phyloP scores from a whole-genome alignment of 1,140 invertebrate genomes.

The Streblospio benedicti region DNA sequence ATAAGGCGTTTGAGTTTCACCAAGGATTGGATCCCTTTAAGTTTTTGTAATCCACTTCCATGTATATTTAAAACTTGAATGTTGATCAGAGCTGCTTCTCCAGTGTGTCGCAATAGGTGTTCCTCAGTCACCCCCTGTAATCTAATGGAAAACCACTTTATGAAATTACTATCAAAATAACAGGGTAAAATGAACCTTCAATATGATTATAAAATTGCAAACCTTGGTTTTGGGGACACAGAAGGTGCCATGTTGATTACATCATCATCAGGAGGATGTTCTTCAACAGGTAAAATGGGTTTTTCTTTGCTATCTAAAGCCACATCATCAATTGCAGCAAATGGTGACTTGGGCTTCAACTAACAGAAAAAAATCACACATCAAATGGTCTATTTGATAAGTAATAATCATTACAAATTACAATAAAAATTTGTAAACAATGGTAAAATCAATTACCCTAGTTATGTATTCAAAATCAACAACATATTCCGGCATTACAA shows the following conservation, averaged over 20 bases:
- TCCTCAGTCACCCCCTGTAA: constrained; percentile 35
- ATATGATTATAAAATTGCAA: no score
- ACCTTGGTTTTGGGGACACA: constrained; percentile 26
- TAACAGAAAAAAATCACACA: constrained; percentile 12
- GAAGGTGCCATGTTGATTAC: constrained; percentile 36
- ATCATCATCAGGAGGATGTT: constrained; percentile 26
- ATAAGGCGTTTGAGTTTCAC: constrained; percentile 32
- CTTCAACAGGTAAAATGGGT: constrained; percentile 5
- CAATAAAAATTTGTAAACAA: background rate
- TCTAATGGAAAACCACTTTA: constrained; percentile 22
- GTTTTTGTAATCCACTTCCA: constrained; percentile 37
- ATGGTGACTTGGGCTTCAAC: constrained; percentile 29
- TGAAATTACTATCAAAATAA: no score
- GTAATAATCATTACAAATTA: background rate
- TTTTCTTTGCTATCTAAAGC: constrained; percentile 28
- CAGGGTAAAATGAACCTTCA: no score
- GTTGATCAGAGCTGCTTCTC: constrained; percentile 24
- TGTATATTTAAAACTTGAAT: constrained; percentile 43
- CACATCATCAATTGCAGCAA: constrained; percentile 28
- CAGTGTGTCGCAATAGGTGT: constrained; percentile 28
- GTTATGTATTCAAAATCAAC: constrained; percentile 46
- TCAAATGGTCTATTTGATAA: background rate
- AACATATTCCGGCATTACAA: constrained; percentile 45
- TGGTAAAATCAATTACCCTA: constrained; percentile 26
- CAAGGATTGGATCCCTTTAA: constrained; percentile 32